Evolutionary conservation across 2,797 vertebrate genomes (phyloP).

Genomic region (Propithecus deckenii): DNA sequence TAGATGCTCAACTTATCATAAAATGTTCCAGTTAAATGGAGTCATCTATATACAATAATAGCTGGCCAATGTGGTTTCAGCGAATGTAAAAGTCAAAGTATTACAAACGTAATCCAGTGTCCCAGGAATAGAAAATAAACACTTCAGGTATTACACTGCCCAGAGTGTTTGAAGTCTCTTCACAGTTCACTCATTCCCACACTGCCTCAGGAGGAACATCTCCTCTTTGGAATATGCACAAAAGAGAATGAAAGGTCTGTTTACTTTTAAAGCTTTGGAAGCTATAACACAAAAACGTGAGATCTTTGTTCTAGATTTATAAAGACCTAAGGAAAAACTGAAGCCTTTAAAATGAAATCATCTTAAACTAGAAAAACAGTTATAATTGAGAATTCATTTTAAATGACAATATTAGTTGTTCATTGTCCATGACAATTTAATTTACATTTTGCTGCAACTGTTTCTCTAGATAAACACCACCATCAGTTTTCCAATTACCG

Average conservation of each 20-base stretch:
- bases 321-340: neutral
- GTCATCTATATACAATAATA: neutral
- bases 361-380: conserved; percentile 30
- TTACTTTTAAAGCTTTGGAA: conserved; percentile 52
- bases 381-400: neutral
- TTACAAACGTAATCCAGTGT: conserved; percentile 56
- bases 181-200: neutral
- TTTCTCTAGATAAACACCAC: neutral
- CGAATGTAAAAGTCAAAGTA: conserved; percentile 58
- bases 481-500: neutral
- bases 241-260: conserved; percentile 50
- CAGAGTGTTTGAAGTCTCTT: conserved; percentile 16
- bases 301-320: conserved; percentile 37
- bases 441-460: neutral
- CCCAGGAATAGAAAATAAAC: conserved; percentile 66
- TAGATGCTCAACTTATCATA: conserved; percentile 52
- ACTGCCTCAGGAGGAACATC: conserved; percentile 46
- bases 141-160: conserved; percentile 46
- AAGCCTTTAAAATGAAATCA: conserved; percentile 42
- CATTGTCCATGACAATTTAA: neutral
- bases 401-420: neutral
- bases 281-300: conserved; percentile 12
- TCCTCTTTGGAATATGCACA: conserved; percentile 64
- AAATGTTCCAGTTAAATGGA: conserved; percentile 61
- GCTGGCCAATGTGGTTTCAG: conserved; percentile 36